Base-by-base conservation (phyloP, 2,888 invertebrate genomes). In the Trachelus iudaicus region DNA sequence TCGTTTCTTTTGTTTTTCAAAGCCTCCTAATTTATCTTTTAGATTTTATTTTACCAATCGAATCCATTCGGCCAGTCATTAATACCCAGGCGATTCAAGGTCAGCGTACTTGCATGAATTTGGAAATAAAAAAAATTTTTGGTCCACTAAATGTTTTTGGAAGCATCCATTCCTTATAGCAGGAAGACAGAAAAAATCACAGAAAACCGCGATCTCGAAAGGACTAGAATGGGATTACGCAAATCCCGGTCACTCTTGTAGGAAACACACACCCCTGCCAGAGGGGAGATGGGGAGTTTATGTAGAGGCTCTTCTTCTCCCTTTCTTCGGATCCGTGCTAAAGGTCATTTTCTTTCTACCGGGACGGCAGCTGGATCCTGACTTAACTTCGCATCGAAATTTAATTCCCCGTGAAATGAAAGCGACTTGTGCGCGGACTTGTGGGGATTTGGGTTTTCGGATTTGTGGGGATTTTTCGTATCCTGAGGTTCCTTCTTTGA, bases 341-440 rank as follows among this genome's bases (percentile, higher is more conserved):
- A 85, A 87, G 88, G 87, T 89, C 88, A 87, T 85, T 87, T 85
- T 87, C 84, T 82, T 84, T 83, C 83, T 69, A 79, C 83, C 84
- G 81, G 85, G 83, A 86, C 84, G 82, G 78, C 89, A 88, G 88
- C 88, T 87, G 88, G 56, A 15, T 82, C 83, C 83, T 79, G 89
- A 88, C 87, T 89, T 89, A 88, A 86, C 88, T 88, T 86, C 80
- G 76, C 86, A 88, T 89, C 88, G 86, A 82, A 82, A 89, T 87
- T 89, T 89, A 91, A 91, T 91, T 91, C 91, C 86, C 91, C 91
- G 88, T 91, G 90, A 91, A 91, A 91, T 90, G 90, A 90, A 88
- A 84, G 75, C 85, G 84, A 86, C 85, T 85, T 85, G 85, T 83
- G 85, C 84, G 83, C 82, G 83, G 83, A 88, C 88, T 88, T 85